Conservation (phyloP, 2,113 vertebrate genomes). For the Sturnus vulgaris region DNA sequence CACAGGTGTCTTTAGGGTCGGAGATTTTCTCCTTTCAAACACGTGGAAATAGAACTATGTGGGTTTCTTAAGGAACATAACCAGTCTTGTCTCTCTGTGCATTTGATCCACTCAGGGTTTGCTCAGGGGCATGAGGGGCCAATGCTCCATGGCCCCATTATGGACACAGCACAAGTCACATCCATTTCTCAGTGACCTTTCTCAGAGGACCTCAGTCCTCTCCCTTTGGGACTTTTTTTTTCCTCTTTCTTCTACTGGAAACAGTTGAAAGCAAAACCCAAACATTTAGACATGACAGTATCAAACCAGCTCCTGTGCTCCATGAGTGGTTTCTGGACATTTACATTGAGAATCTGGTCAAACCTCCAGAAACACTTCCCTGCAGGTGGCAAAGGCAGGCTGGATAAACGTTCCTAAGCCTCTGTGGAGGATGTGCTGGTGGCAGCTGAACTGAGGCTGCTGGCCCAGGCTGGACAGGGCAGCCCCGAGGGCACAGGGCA, state of each 20-base stretch:
- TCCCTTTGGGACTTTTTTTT: not conserved
- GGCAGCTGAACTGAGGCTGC: rapidly evolving
- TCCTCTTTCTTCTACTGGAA: not conserved
- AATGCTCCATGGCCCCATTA: not conserved
- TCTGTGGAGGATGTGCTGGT: not conserved
- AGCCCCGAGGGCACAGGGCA: not conserved
- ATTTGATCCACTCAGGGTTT: not conserved
- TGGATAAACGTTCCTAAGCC: not conserved
- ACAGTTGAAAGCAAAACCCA: not conserved
- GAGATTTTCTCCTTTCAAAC: not conserved
- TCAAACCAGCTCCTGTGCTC: not conserved
- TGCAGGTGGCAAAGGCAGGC: not conserved
- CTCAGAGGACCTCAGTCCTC: no score
- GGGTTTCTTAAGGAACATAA: not conserved
- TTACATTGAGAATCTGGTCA: not conserved
- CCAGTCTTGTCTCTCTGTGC: not conserved
- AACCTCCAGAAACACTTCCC: not conserved
- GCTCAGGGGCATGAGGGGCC: not conserved
- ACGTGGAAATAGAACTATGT: rapidly evolving
- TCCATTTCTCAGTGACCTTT: not conserved
- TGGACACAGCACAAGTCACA: not conserved
- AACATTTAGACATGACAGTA: not conserved
- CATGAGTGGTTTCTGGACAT: not conserved
- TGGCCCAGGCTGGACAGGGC: not conserved
- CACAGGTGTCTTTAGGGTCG: not conserved